phyloP scores from a whole-genome alignment of 2,113 vertebrate genomes.

The Carassius auratus region DNA sequence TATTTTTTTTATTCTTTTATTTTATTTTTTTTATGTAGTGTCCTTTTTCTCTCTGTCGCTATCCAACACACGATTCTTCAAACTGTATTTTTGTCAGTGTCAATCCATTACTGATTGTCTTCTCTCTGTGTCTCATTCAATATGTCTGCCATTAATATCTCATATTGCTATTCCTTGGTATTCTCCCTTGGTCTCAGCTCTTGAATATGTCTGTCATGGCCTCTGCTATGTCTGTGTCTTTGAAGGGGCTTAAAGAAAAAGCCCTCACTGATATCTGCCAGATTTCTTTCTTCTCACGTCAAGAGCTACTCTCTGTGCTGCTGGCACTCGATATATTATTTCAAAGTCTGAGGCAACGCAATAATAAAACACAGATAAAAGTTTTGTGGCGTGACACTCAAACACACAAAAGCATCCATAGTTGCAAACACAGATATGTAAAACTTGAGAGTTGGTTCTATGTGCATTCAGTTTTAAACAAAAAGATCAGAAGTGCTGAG shows the following conservation, averaged over 20 bases:
- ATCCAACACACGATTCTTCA: not conserved
- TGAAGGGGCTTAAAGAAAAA: conserved; percentile 60
- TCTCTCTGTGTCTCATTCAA: conserved; percentile 6
- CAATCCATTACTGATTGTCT: conserved; percentile 55
- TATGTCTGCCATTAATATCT: conserved; percentile 56
- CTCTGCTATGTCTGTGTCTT: conserved; percentile 62
- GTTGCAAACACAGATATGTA: conserved; percentile 33
- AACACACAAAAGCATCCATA: conserved; percentile 1
- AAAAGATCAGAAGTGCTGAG: not conserved
- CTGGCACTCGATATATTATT: conserved; percentile 65
- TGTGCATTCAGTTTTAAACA: not conserved
- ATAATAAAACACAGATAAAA: conserved; percentile 59
- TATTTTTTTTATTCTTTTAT: too few species aligned
- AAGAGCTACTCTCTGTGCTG: conserved; percentile 54
- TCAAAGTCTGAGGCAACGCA: conserved; percentile 65
- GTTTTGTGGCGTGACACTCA: conserved; percentile 44
- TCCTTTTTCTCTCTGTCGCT: conserved; percentile 42
- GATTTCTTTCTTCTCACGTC: conserved; percentile 69
- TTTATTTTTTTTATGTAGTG: conserved; percentile 23
- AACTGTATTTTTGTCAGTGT: conserved; percentile 45
- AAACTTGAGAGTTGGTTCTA: not conserved
- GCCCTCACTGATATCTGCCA: conserved; percentile 54
- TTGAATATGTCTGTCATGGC: conserved; percentile 44
- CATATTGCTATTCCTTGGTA: conserved; percentile 56
- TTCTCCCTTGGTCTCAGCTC: conserved; percentile 49